These are phyloP conservation scores for Stratiolaelaps scimitus DNA, from an alignment of 1,140 invertebrate genomes.

Conservation along the genomic window DNA sequence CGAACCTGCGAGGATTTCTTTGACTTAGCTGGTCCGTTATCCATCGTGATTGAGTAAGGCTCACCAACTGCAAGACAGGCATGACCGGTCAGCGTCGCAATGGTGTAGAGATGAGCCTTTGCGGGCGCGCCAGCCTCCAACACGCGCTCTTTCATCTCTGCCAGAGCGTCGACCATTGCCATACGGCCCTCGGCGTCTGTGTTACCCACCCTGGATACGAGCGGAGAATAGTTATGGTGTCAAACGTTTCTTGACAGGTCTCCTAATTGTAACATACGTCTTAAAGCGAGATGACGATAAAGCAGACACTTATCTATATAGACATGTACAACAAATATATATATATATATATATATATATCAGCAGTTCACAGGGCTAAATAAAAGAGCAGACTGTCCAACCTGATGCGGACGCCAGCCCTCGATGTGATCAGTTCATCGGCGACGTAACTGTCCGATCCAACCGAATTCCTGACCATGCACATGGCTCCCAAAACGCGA, in stretches of 20 bases:
- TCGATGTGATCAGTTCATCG: constrained; percentile 75
- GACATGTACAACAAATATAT: neutral
- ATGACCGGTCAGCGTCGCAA: constrained; percentile 88
- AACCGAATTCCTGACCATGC: constrained; percentile 79
- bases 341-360: constrained; percentile 20
- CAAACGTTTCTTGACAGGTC: too few relatives aligned
- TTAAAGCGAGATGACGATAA: too few relatives aligned
- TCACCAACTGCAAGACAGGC: constrained; percentile 60
- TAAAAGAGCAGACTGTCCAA: too few relatives aligned
- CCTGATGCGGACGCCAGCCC: constrained; percentile 57
- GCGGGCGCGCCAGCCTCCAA: constrained; percentile 48
- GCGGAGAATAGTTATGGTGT: too few relatives aligned
- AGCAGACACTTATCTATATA: neutral
- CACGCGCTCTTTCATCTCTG: constrained; percentile 50
- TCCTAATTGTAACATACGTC: too few relatives aligned
- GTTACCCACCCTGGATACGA: constrained; percentile 65
- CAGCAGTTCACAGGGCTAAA: constrained; percentile 6
- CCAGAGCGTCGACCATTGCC: constrained; percentile 86
- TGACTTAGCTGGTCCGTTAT: constrained; percentile 71
- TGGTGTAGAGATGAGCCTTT: constrained; percentile 77
- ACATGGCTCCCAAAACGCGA: constrained; percentile 69
- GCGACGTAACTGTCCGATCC: constrained; percentile 78
- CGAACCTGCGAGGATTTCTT: constrained; percentile 45
- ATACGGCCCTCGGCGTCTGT: constrained; percentile 91
- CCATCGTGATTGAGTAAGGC: constrained; percentile 65